These are phyloP conservation scores for Blennius ocellaris DNA, from an alignment of 2,113 vertebrate genomes.

Conservation along the genomic window DNA sequence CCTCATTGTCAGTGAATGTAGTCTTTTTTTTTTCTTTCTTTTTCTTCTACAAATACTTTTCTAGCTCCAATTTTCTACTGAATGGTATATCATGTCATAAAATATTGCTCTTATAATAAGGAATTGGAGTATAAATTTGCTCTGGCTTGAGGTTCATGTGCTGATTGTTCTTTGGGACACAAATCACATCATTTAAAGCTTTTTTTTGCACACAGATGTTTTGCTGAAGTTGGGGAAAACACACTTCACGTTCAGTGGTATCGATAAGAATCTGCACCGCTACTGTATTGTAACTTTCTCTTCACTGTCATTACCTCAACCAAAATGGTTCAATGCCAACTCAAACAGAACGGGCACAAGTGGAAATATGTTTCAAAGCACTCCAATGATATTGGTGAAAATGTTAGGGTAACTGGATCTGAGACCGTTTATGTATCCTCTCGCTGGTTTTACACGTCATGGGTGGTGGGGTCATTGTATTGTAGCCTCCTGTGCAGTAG, in stretches of 20 bases:
- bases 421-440: conserved; percentile 12
- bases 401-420: neutral
- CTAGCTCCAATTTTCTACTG: conserved; percentile 58
- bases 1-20: conserved; percentile 1
- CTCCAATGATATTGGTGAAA: neutral
- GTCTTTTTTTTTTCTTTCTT: neutral
- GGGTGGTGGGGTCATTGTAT: conserved; percentile 69
- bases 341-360: neutral
- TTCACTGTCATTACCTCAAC: conserved; percentile 36
- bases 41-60: conserved; percentile 32
- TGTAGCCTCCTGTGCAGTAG: conserved; percentile 24
- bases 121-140: conserved; percentile 7
- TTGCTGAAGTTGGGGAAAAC: neutral
- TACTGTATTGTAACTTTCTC: conserved; percentile 12
- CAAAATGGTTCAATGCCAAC: conserved; percentile 35
- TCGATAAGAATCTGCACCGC: neutral
- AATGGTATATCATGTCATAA: conserved; percentile 9
- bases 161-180: neutral
- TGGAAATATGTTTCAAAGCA: conserved; percentile 1
- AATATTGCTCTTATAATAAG: conserved; percentile 12
- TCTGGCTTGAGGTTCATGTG: conserved; percentile 12
- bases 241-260: conserved; percentile 20
- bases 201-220: conserved; percentile 52
- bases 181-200: conserved; percentile 31
- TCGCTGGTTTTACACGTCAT: conserved; percentile 32